phyloP scores from a whole-genome alignment of 2,113 vertebrate genomes.

The Semnornis frantzii region DNA sequence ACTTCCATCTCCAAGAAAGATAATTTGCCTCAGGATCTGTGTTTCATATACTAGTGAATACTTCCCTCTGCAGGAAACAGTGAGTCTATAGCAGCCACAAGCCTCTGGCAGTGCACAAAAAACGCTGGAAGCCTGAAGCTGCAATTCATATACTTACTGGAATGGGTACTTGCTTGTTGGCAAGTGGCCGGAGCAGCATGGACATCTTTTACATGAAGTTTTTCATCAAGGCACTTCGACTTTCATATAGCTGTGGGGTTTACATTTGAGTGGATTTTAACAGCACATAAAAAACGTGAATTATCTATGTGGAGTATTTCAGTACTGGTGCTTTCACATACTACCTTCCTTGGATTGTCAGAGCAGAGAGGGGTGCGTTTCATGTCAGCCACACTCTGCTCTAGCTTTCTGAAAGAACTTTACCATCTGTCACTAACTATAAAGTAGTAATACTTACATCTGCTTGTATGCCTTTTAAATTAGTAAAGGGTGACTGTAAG shows the following conservation, averaged over 20 bases:
- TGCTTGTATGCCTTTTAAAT: too few species aligned
- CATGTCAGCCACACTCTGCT: too few species aligned
- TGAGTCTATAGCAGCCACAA: background rate
- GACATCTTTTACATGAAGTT: background rate
- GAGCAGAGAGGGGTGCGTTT: background rate
- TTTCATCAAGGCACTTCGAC: background rate
- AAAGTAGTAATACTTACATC: background rate
- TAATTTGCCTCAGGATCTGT: background rate
- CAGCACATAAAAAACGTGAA: background rate
- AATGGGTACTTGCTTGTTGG: background rate
- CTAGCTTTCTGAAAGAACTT: background rate
- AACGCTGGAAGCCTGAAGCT: background rate
- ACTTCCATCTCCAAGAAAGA: background rate
- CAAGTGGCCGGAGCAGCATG: background rate
- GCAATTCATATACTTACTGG: background rate
- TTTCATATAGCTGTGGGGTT: background rate
- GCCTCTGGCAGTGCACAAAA: background rate
- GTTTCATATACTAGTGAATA: slow-evolving; percentile 3
- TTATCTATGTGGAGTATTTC: background rate
- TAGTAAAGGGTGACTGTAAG: background rate
- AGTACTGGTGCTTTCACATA: background rate
- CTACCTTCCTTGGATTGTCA: background rate
- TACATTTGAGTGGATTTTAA: background rate
- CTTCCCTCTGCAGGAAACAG: slow-evolving; percentile 61
- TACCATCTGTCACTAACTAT: background rate